Evolutionary conservation across 2,888 invertebrate genomes (phyloP).

Genomic region (Cephus pygmeus): DNA sequence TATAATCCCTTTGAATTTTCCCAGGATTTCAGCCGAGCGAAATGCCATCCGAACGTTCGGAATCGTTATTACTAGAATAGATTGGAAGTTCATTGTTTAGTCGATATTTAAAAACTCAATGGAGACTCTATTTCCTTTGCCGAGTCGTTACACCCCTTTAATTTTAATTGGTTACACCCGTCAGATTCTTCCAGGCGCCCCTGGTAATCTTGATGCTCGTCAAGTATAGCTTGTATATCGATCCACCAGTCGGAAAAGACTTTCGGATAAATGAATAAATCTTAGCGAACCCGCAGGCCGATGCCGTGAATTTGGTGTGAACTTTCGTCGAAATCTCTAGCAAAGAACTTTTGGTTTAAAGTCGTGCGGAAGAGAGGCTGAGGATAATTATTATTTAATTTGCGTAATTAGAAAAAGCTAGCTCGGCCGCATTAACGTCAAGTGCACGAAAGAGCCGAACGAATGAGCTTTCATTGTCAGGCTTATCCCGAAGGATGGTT

Average conservation of each 20-base stretch:
- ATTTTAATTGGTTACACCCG: not conserved
- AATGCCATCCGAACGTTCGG: conserved; percentile 45
- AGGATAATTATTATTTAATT: conserved; percentile 1
- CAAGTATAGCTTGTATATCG: not conserved
- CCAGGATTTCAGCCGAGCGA: conserved; percentile 32
- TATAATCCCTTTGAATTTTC: conserved; percentile 18
- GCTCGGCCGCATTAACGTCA: conserved; percentile 34
- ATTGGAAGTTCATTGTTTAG: conserved; percentile 40
- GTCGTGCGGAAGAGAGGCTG: not conserved
- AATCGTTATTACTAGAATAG: conserved; percentile 44
- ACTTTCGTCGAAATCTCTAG: not conserved
- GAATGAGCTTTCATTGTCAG: conserved; percentile 34
- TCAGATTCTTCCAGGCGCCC: not conserved
- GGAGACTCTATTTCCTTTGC: conserved; percentile 2
- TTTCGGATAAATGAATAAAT: not conserved
- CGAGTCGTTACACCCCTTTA: not conserved
- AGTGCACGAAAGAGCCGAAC: conserved; percentile 21
- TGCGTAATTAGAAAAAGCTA: conserved; percentile 36
- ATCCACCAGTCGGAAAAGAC: not conserved
- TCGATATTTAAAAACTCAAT: conserved; percentile 1
- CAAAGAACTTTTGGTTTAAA: not conserved
- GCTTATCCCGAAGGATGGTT: not conserved
- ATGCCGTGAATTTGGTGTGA: too few relatives aligned
- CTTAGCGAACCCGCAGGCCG: not conserved
- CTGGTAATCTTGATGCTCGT: not conserved